Evolutionary conservation across 1,140 invertebrate species (phyloP), one percentile per base, ranked within the genome.

Genomic region (Meloidogyne chitwoodi): DNA sequence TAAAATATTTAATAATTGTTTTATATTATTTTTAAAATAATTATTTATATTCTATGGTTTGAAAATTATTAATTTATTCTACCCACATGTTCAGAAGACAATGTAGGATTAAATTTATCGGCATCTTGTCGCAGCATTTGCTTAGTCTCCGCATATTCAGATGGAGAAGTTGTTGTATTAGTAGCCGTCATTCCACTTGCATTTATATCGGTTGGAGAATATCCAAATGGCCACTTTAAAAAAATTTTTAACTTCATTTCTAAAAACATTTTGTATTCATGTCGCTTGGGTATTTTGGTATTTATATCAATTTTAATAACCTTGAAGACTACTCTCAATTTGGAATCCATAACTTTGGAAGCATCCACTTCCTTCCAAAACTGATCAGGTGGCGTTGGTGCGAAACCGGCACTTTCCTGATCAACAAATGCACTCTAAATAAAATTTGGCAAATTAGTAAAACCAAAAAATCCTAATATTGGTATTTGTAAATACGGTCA

Each of bases 261-360:
- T n/a, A n/a, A n/a, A n/a, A n/a, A n/a, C n/a, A n/a, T n/a, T n/a
- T n/a, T n/a, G n/a, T n/a, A n/a, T n/a, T n/a, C n/a, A n/a, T n/a
- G n/a, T n/a, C n/a, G n/a, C n/a, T n/a, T n/a, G n/a, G n/a, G n/a
- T n/a, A n/a, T n/a, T n/a, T n/a, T n/a, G n/a, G n/a, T n/a, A n/a
- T n/a, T n/a, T n/a, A n/a, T n/a, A n/a, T n/a, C 4, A 38, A 38
- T 8, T 38, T 38, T 10, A 56, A 56, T n/a, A 56, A 56, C 48
- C 19, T 56, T 48, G 63, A 81, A 81, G 1, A 77, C 69, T 6
- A 85, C 84, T 68, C 79, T 76, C 31, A 86, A 71, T 61, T 87
- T 87, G 31, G 85, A 81, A 74, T 86, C 86, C 75, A 83, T 84
- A 16, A 86, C 65, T 29, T 86, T 74, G 3, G 81, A 24, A 12